Conservation (phyloP, 2,888 invertebrate species). For the Cataglyphis livida region DNA sequence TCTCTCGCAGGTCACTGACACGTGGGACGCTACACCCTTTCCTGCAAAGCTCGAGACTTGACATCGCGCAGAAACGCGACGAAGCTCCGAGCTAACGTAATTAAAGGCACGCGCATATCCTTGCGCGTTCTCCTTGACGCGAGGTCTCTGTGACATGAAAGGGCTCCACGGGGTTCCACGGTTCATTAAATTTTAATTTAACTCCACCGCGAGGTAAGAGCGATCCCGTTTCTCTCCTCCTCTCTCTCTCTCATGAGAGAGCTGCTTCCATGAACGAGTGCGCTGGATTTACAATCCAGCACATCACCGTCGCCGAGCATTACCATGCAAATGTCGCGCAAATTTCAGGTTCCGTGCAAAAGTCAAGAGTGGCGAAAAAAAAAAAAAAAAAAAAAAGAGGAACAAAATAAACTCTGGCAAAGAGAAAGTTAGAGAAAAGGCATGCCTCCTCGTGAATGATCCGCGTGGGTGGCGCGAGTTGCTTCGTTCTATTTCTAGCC, state of each 20-base stretch:
- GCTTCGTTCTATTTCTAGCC: conserved; percentile 39
- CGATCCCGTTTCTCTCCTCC: conserved; percentile 13
- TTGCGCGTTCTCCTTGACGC: conserved; percentile 16
- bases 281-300: conserved; percentile 18
- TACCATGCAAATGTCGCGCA: conserved; percentile 6
- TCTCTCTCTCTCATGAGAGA: not conserved
- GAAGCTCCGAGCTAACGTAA: conserved; percentile 29
- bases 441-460: conserved; percentile 28
- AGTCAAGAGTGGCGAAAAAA: conserved; percentile 1
- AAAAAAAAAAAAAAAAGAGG: not conserved
- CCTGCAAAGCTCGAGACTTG: not conserved
- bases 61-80: not conserved
- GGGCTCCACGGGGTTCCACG: conserved; percentile 15
- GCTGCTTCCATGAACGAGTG: not conserved
- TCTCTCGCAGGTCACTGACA: conserved; percentile 15
- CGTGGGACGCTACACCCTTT: not conserved
- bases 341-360: conserved; percentile 14
- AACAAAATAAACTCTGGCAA: not conserved
- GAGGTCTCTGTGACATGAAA: conserved; percentile 33
- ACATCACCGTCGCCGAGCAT: conserved; percentile 14
- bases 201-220: conserved; percentile 16
- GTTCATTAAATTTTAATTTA: conserved; percentile 55
- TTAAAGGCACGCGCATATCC: conserved; percentile 41
- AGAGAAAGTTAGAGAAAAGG: conserved; percentile 5
- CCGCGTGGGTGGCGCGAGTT: conserved; percentile 34